Conservation (phyloP, 2,888 invertebrate species). For the Andricus curvator region DNA sequence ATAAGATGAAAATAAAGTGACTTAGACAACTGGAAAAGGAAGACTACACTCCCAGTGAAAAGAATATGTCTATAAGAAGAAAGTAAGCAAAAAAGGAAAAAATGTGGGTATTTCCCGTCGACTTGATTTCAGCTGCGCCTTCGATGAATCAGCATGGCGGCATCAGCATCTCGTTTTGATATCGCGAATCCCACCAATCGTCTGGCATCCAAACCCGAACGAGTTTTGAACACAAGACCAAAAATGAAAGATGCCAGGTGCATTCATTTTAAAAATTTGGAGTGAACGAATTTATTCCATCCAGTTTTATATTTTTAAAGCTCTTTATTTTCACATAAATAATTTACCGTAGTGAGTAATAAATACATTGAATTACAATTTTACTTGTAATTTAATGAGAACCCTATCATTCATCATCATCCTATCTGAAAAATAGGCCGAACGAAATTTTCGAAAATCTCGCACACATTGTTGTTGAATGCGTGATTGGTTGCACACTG, state of each 20-base stretch:
- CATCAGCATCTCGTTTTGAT: background rate
- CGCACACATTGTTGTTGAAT: too few species aligned
- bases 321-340: too few species aligned
- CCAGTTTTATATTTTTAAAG: background rate
- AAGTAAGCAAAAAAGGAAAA: background rate
- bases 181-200: constrained; percentile 3
- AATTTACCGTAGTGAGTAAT: too few species aligned
- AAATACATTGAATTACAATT: too few species aligned
- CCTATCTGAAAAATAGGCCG: too few species aligned
- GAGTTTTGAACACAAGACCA: background rate
- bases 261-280: background rate
- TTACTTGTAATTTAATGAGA: too few species aligned
- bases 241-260: background rate
- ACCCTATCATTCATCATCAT: too few species aligned
- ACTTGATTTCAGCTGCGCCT: background rate
- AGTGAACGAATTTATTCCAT: background rate
- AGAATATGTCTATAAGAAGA: background rate
- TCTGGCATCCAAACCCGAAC: background rate
- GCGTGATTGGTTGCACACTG: too few species aligned
- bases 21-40: background rate
- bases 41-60: background rate
- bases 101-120: background rate
- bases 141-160: constrained; percentile 9
- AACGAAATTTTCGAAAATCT: too few species aligned
- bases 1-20: background rate